A percentile compares a stretch with the other conserved stretches of the same genome.
These are phyloP conservation scores for Toxotes lorentzi DNA, from an alignment of 2,797 vertebrate genomes.

Conservation along the genomic window DNA sequence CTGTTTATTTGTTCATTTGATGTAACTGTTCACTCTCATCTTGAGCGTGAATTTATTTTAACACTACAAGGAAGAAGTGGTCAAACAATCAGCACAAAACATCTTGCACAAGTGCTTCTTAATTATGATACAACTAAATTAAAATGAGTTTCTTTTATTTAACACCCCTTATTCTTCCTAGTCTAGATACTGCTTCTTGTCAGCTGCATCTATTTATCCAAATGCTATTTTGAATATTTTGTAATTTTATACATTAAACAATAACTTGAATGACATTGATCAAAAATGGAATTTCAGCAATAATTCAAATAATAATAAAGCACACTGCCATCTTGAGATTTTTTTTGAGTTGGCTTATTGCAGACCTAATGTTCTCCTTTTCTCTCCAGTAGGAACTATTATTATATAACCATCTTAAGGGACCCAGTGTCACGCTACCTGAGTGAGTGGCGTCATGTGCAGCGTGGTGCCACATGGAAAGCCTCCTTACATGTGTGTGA, in stretches of 20 bases:
- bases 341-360: neutral
- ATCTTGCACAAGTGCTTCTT: neutral
- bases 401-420: conserved; percentile 97
- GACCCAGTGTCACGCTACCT: conserved; percentile 96
- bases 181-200: neutral
- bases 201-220: neutral
- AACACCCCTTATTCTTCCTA: neutral
- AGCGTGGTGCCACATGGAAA: conserved; percentile 97
- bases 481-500: conserved; percentile 96
- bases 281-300: neutral
- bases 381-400: conserved; percentile 89
- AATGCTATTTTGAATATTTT: neutral
- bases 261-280: neutral
- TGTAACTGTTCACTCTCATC: neutral
- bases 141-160: neutral
- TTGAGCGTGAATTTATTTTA: neutral
- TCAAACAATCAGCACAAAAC: neutral
- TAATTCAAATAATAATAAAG: neutral
- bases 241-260: neutral
- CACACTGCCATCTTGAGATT: neutral
- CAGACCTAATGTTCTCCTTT: conserved; percentile 9
- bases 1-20: neutral
- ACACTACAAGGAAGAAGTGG: neutral
- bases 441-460: conserved; percentile 98
- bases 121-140: neutral